Evolutionary conservation across 2,113 vertebrate genomes (phyloP).

Genomic region (Gnathonemus echidnorhynchus): DNA sequence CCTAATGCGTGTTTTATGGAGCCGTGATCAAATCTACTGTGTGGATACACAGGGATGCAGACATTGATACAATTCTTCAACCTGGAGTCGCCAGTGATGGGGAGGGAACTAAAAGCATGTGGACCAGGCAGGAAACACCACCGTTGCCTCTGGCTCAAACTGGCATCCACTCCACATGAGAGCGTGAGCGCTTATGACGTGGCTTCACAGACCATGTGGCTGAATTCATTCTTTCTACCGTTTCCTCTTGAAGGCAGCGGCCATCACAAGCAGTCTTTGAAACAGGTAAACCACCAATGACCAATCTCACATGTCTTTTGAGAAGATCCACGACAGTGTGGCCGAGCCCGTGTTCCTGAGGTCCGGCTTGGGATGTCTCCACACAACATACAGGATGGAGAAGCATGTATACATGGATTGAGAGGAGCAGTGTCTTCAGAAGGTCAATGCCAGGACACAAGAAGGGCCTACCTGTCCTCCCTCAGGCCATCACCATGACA

Average conservation of each 20-base stretch:
- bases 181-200: background rate
- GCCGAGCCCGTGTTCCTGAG: background rate
- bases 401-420: background rate
- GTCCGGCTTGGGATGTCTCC: background rate
- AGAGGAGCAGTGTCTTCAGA: background rate
- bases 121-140: background rate
- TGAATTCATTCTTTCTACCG: background rate
- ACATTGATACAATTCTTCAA: background rate
- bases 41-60: background rate
- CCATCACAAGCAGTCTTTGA: background rate
- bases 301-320: background rate
- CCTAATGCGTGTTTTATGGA: background rate
- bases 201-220: background rate
- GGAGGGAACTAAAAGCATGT: background rate
- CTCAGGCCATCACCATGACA: background rate
- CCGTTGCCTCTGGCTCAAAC: background rate
- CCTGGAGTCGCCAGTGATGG: background rate
- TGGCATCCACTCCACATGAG: background rate
- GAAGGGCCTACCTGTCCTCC: background rate
- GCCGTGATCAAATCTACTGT: background rate
- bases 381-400: background rate
- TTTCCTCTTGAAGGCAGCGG: background rate
- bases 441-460: background rate
- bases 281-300: background rate
- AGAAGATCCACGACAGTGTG: background rate